A percentile compares a stretch with the other conserved stretches of the same genome.
Conservation (phyloP, 2,888 invertebrate genomes). For the Leptarthrus brevirostris region DNA sequence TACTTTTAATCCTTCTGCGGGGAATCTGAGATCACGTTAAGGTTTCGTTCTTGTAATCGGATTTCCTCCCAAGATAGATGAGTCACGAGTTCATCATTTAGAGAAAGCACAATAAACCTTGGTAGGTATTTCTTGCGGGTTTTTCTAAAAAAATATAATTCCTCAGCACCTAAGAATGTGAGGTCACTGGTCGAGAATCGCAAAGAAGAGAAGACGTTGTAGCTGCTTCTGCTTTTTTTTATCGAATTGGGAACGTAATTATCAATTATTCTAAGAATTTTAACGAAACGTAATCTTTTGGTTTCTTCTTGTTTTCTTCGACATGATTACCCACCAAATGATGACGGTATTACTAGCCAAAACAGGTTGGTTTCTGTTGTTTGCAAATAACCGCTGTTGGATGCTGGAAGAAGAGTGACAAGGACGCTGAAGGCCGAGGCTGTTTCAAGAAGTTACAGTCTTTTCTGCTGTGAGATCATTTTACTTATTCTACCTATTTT, state of each 20-base stretch:
- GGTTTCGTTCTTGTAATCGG: too few relatives aligned
- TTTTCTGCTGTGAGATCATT: background rate
- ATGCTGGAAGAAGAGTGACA: background rate
- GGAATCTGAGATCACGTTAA: too few relatives aligned
- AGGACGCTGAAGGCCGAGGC: background rate
- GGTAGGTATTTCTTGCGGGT: background rate
- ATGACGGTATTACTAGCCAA: background rate
- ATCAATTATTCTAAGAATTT: constrained; percentile 6
- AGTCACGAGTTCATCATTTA: background rate
- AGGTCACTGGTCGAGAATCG: background rate
- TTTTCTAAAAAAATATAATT: background rate
- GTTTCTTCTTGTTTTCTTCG: background rate
- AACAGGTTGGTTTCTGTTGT: background rate
- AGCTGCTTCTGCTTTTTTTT: background rate
- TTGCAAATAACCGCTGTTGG: background rate
- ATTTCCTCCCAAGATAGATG: background rate
- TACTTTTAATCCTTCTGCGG: too few relatives aligned
- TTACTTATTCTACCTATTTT: too few relatives aligned
- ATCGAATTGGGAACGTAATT: background rate
- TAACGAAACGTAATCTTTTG: background rate
- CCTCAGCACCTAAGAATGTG: background rate
- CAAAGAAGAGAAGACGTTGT: background rate
- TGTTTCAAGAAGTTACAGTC: background rate
- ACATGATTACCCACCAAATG: background rate
- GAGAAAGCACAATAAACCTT: background rate